Evolutionary conservation across 2,888 invertebrate species (phyloP), one percentile per base, ranked within the genome.

Genomic region (Danaus chrysippus): DNA sequence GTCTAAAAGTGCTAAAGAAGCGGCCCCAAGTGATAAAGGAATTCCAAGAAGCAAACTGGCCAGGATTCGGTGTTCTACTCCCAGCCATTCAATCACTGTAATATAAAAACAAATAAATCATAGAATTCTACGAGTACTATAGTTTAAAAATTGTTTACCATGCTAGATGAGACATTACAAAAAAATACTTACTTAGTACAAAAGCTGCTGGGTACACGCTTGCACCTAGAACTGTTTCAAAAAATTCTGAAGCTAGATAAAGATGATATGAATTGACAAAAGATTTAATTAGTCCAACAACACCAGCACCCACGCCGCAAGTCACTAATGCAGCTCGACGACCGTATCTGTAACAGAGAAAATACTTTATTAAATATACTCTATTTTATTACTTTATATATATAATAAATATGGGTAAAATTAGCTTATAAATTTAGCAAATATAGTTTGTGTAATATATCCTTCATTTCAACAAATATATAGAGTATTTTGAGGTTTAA

Each of bases 51-150:
- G 84, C 58, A 95, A 92, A 65, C 96, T 94, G 5, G 94, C 94
- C 46, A 96, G 80, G 17, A 95, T 94, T 44, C 96, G 91, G 58
- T 93, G 93, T 65, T 93, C 92, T 10, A 95, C 95, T 0, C 95
- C 95, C 34, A 96, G 94, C 83, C 96, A 91, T 80, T 97, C 96
- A 69, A 96, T 93, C 76, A 94, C 95, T 95, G 83, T 0, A 84
- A 84, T 15, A 15, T 46, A 46, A 57, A 52, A 13, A 46, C 34
- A 41, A 46, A 15, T 23, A 19, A 9, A 9, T 13, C 19, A 2
- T 41, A 19, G 2, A 46, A 58, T 13, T 54, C 12, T n/a, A n/a
- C n/a, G n/a, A n/a, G n/a, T 3, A 23, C 23, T 34, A 34, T 5
- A 34, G 3, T 34, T 34, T 34, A 6, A 34, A 34, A 2, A 3